Evolutionary conservation across 2,113 vertebrate genomes (phyloP).

Genomic region (Accipiter cooperii): DNA sequence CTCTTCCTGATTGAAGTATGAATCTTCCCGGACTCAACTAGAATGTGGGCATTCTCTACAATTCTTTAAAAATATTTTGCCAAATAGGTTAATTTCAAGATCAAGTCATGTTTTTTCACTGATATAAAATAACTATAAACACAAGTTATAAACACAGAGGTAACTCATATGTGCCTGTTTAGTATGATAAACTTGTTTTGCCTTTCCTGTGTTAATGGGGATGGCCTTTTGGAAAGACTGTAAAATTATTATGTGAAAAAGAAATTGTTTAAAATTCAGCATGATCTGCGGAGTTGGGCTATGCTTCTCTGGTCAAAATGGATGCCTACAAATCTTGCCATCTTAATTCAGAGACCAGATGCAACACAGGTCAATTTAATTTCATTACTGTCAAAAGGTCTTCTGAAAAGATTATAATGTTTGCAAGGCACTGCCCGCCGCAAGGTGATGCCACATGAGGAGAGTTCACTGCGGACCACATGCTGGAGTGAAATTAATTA

Average conservation of each 20-base stretch:
- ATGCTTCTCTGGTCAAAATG: neutral
- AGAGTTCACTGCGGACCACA: neutral
- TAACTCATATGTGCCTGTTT: neutral
- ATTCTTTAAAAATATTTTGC: neutral
- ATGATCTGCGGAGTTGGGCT: neutral
- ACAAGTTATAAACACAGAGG: neutral
- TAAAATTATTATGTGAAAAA: neutral
- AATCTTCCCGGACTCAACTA: neutral
- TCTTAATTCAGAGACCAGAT: slow-evolving; percentile 50
- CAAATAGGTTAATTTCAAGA: neutral
- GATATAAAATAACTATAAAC: neutral
- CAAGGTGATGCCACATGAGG: slow-evolving; percentile 40
- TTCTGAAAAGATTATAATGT: slow-evolving; percentile 31
- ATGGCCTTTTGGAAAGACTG: neutral
- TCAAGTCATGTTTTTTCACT: neutral
- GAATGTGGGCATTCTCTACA: neutral
- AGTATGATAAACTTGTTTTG: neutral
- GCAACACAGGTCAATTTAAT: slow-evolving; percentile 60
- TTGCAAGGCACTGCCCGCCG: neutral
- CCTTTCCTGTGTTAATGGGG: neutral
- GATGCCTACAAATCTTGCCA: slow-evolving; percentile 28
- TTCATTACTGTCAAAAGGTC: slow-evolving; percentile 61
- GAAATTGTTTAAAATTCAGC: slow-evolving; percentile 21
- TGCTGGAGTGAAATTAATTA: slow-evolving; percentile 54
- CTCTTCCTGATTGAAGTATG: neutral